Base-by-base conservation (phyloP, 2,888 invertebrate genomes). In the Apodemia zela region DNA sequence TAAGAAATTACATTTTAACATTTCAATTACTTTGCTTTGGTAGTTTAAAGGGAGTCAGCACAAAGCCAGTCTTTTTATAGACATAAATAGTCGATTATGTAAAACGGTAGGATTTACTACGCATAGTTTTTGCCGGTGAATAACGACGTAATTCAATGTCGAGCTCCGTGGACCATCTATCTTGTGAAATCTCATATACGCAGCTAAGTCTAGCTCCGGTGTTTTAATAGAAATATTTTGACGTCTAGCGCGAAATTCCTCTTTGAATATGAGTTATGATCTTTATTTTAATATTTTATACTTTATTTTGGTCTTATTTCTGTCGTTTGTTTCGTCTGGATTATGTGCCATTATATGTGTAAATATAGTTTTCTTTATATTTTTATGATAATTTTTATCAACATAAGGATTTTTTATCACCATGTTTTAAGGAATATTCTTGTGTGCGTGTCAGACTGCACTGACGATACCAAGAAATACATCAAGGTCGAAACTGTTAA, bases 221-320 rank as follows among this genome's bases (percentile, higher is more conserved):
- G 62, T 62, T 59, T 59, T 62, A 62, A 62, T 62, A 62, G 58
- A 59, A 62, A 62, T 62, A 62, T 58, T 59, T 62, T 58, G 62
- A 62, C 62, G 58, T 59, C 59, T 59, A 62, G 62, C 62, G 59
- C 62, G 45, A 62, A 59, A 62, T 59, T 62, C 59, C 59, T 59
- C 45, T 58, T 58, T 45, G 62, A 59, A 58, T 62, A 59, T 62
- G 62, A 62, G 47, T 62, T 59, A 62, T 59, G 62, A 62, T 58
- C 42, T 58, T 45, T 62, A 18, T 25, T 54, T 54, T 54, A 54
- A 54, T 54, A 25, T 54, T 54, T 54, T 6, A 15, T 54, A 15
- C 15, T 25, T 54, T 54, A 54, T 54, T 54, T 54, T 54, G 13
- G 21, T 15, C 25, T 6, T 6, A 10, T 54, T 54, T 42, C 3